A percentile compares a stretch with the other conserved stretches of the same genome.
Conservation (phyloP, 1,140 invertebrate genomes). For the Onthophagus taurus region DNA sequence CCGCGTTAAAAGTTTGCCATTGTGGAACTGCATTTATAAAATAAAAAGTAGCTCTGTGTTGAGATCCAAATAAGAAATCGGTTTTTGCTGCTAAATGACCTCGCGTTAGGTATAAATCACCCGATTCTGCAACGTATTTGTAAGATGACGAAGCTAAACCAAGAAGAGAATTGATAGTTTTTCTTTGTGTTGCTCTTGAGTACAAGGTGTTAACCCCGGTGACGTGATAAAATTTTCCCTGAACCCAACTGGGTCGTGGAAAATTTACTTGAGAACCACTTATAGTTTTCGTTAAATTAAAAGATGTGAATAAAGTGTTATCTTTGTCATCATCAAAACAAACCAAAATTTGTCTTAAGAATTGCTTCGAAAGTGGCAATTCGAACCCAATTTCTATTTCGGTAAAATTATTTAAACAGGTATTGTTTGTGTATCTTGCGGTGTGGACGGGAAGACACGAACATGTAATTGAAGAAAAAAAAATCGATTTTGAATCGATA, state of each 20-base stretch:
- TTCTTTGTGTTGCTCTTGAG: conserved; percentile 22
- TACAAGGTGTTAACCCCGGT: conserved; percentile 25
- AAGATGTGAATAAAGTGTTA: conserved; percentile 18
- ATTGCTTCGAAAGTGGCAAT: conserved; percentile 14
- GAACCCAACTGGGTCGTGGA: conserved; percentile 26
- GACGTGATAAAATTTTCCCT: conserved; percentile 24
- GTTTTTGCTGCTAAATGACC: conserved; percentile 58
- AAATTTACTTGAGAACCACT: conserved; percentile 23
- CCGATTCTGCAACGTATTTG: conserved; percentile 23
- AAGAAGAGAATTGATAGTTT: conserved; percentile 23
- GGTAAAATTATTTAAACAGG: background rate
- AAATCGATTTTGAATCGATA: background rate
- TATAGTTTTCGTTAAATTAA: conserved; percentile 24
- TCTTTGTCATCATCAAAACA: conserved; percentile 25
- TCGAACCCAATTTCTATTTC: background rate
- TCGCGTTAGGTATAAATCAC: conserved; percentile 42
- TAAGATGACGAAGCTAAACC: conserved; percentile 24
- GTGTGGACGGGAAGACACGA: background rate
- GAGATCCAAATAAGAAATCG: conserved; percentile 51
- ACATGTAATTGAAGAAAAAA: background rate
- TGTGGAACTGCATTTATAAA: conserved; percentile 56
- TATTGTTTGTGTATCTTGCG: background rate
- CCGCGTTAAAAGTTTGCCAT: conserved; percentile 56
- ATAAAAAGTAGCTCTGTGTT: conserved; percentile 49
- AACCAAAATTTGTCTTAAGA: conserved; percentile 20